Evolutionary conservation across 2,888 invertebrate genomes (phyloP).

Genomic region (Hermaeophaga mercurialis): DNA sequence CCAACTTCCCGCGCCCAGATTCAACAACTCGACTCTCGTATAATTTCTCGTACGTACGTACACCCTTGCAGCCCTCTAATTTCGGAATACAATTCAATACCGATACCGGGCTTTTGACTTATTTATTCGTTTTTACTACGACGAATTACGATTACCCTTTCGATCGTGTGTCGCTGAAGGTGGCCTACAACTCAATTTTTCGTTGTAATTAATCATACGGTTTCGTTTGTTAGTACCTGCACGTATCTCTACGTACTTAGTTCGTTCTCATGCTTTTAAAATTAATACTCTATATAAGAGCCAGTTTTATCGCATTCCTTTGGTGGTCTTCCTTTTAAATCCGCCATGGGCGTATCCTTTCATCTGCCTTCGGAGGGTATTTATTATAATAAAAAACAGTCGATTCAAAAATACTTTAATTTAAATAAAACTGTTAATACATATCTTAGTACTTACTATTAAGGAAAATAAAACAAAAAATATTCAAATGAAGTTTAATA

Average conservation of each 20-base stretch:
- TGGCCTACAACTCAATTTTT: too few species aligned
- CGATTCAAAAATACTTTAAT: too few species aligned
- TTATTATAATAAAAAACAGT: too few species aligned
- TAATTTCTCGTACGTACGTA: conserved; percentile 27
- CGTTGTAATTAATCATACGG: too few species aligned
- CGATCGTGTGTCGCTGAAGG: too few species aligned
- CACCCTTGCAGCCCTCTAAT: conserved; percentile 16
- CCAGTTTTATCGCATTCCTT: background rate
- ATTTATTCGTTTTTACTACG: conserved; percentile 20
- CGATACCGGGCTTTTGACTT: conserved; percentile 5
- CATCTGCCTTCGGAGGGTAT: too few species aligned
- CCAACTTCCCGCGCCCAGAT: conserved; percentile 43
- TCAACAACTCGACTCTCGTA: conserved; percentile 31
- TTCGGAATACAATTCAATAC: conserved; percentile 14
- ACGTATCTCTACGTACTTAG: background rate
- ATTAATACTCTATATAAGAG: too few species aligned
- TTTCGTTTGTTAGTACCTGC: too few species aligned
- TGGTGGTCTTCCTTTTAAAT: background rate
- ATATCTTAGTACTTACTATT: too few species aligned
- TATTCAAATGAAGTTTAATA: too few species aligned
- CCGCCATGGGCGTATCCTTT: background rate
- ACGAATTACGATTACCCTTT: conserved; percentile 21
- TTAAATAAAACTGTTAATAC: too few species aligned
- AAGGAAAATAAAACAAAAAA: too few species aligned
- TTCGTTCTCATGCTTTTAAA: background rate